Evolutionary conservation across 1,140 invertebrate species (phyloP).

Genomic region (Dendrolimus kikuchii): DNA sequence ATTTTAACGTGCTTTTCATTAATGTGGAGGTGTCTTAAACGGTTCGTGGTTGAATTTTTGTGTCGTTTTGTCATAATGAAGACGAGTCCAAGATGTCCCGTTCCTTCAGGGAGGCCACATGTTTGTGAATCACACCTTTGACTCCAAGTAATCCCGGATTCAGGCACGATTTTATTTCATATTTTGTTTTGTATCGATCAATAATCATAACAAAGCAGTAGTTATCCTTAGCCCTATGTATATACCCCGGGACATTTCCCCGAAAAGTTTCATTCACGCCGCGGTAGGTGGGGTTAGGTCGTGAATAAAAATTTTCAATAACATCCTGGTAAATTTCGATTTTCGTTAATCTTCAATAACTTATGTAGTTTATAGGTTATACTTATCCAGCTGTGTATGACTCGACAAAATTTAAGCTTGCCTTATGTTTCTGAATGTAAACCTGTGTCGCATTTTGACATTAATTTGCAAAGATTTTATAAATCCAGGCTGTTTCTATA

Average conservation of each 20-base stretch:
- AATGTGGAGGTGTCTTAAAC: conserved; percentile 23
- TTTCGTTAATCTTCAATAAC: conserved; percentile 1
- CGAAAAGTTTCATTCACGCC: conserved; percentile 42
- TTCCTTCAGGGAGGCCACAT: conserved; percentile 48
- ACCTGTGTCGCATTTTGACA: neutral
- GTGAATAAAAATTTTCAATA: conserved; percentile 30
- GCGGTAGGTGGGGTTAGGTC: conserved; percentile 63
- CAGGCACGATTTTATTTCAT: conserved; percentile 17
- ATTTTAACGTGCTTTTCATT: conserved; percentile 20
- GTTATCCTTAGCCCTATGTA: neutral
- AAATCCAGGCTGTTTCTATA: too few relatives aligned
- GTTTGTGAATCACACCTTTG: conserved; percentile 37
- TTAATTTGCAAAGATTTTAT: too few relatives aligned
- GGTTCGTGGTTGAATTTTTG: conserved; percentile 26
- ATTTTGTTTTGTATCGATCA: conserved; percentile 15
- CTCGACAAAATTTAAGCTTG: conserved; percentile 11
- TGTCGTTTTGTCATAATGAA: conserved; percentile 28
- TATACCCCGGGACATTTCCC: conserved; percentile 8
- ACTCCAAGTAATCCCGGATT: conserved; percentile 14
- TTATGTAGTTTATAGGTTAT: conserved; percentile 10
- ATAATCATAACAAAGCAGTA: conserved; percentile 14
- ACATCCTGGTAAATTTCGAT: conserved; percentile 5
- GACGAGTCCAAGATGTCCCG: conserved; percentile 50
- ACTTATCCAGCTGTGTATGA: conserved; percentile 10
- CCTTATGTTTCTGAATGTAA: neutral